These are phyloP conservation scores for Phaetusa simplex DNA, from an alignment of 2,113 vertebrate genomes.

Conservation along the genomic window DNA sequence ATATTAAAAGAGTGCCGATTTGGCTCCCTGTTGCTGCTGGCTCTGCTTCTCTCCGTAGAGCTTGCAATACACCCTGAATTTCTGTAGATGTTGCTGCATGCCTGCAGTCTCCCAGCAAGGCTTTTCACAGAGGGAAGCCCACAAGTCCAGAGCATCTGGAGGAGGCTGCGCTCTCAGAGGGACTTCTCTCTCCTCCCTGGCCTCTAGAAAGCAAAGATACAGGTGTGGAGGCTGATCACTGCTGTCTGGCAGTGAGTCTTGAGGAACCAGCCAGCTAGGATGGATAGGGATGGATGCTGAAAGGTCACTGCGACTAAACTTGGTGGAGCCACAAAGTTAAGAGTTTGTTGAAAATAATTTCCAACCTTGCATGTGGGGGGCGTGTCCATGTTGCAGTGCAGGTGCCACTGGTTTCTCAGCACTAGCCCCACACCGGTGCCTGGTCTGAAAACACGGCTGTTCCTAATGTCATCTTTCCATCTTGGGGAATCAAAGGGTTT, in stretches of 20 bases:
- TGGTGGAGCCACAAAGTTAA: not conserved
- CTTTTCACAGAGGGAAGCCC: not conserved
- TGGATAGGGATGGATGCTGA: not conserved
- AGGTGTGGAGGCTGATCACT: not conserved
- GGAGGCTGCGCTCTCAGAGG: not conserved
- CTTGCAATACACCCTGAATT: slow-evolving; percentile 60
- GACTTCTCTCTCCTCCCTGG: not conserved
- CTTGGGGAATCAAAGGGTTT: not conserved
- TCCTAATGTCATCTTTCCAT: not conserved
- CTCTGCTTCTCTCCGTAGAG: not conserved
- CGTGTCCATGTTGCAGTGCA: fast-evolving
- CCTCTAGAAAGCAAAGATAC: not conserved
- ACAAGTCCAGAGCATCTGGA: not conserved
- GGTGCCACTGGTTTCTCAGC: not conserved
- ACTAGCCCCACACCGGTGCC: not conserved
- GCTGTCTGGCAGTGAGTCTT: not conserved
- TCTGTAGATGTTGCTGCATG: slow-evolving; percentile 71
- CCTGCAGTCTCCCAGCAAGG: slow-evolving; percentile 31
- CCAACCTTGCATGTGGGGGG: fast-evolving
- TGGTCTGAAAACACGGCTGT: not conserved
- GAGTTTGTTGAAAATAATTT: not conserved
- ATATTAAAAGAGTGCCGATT: not conserved
- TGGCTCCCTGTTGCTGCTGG: slow-evolving; percentile 37
- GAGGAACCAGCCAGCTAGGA: not conserved
- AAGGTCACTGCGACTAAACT: not conserved